Evolutionary conservation across 2,888 invertebrate species (phyloP).

Genomic region (Kuschelorhynchus macadamiae): DNA sequence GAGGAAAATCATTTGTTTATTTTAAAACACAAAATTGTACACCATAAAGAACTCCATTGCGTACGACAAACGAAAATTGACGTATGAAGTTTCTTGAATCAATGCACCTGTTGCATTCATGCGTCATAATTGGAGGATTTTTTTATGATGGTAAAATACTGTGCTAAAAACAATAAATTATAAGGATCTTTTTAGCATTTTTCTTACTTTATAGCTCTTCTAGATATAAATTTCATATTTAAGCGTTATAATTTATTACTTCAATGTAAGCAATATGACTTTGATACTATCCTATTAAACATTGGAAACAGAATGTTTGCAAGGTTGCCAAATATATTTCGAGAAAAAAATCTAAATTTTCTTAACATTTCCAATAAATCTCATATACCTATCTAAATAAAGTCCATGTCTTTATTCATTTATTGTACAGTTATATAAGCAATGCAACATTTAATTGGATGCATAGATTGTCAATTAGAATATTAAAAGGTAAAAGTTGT

Average conservation of each 20-base stretch:
- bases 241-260: background rate
- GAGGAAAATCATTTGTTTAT: slow-evolving; percentile 47
- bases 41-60: slow-evolving; percentile 51
- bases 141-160: background rate
- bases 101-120: background rate
- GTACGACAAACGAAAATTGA: slow-evolving; percentile 45
- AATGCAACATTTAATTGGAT: no score
- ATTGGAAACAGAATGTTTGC: slow-evolving; percentile 40
- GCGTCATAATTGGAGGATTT: background rate
- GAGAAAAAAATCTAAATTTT: background rate
- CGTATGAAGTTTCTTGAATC: slow-evolving; percentile 8
- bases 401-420: no score
- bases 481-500: background rate
- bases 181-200: background rate
- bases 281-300: slow-evolving; percentile 3
- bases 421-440: no score
- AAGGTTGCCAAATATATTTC: slow-evolving; percentile 37
- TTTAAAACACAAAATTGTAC: slow-evolving; percentile 50
- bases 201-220: background rate
- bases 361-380: background rate
- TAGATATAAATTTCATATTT: background rate
- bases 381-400: no score
- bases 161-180: background rate
- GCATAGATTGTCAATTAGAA: no score
- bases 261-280: background rate